phyloP scores from a whole-genome alignment of 2,797 vertebrate genomes.

The Chelidonichthys spinosus region DNA sequence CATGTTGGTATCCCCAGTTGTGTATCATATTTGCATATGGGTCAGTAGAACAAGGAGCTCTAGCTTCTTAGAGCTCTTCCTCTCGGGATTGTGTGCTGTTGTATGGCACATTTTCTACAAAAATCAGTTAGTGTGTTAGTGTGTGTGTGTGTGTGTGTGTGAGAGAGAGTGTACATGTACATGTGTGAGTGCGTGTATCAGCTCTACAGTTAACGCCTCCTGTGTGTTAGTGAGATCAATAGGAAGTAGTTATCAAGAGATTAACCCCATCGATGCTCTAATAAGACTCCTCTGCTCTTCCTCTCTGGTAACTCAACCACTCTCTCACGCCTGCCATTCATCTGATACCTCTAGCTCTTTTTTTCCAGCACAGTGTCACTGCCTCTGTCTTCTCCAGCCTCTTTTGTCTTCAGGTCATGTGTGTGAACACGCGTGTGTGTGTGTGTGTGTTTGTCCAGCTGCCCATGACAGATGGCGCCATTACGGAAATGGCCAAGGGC shows the following conservation, averaged over 20 bases:
- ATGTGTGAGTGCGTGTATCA: background rate
- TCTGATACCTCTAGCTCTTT: constrained; percentile 10
- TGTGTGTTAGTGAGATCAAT: constrained; percentile 67
- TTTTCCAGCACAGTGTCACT: background rate
- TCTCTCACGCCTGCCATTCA: constrained; percentile 35
- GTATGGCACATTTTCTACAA: constrained; percentile 16
- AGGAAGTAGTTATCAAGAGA: constrained; percentile 76
- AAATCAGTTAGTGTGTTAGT: constrained; percentile 17
- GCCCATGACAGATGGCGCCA: constrained; percentile 67
- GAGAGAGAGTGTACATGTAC: background rate
- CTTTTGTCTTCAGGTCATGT: constrained; percentile 33
- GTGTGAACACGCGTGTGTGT: constrained; percentile 9
- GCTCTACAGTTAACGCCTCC: constrained; percentile 40
- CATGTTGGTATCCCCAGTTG: constrained; percentile 36
- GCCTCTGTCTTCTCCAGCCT: constrained; percentile 4
- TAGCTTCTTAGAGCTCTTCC: constrained; percentile 52
- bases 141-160: constrained; percentile 24
- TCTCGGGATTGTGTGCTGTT: constrained; percentile 29
- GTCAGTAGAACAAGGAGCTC: constrained; percentile 74
- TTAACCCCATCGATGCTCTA: constrained; percentile 69
- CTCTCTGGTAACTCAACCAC: constrained; percentile 29
- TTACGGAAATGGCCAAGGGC: constrained; percentile 59
- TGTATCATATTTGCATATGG: constrained; percentile 74
- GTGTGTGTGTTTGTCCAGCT: constrained; percentile 47
- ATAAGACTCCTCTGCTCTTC: constrained; percentile 67